Base-by-base conservation (phyloP, 2,888 invertebrate genomes). In the Diloba caeruleocephala region DNA sequence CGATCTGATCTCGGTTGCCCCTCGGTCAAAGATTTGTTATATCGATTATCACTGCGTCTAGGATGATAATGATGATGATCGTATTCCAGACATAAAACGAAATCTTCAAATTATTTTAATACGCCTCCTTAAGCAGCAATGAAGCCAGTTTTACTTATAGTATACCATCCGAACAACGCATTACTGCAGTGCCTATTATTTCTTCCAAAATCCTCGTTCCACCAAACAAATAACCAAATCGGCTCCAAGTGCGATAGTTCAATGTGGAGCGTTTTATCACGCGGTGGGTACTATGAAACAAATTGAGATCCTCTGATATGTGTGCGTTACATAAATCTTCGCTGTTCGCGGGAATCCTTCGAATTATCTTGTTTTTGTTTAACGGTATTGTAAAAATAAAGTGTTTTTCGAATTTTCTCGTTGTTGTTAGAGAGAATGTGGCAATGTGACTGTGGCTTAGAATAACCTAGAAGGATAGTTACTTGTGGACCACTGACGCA, bases 241-340 rank as follows among this genome's bases (percentile, higher is more conserved):
- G 72, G 65, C 21, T 58, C 49, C 42, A 46, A 63, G 58, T 52
- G 63, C 50, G 62, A 72, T 71, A 73, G 71, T 73, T 72, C 71
- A 72, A 72, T 62, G 52, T 44, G 56, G 54, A 45, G 5, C 58
- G 54, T 64, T 69, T 69, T 69, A 74, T 74, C 73, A 69, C 69
- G 57, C 59, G 54, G 67, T 46, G 53, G 54, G 61, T 55, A 52
- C 42, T 56, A 55, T 56, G 44, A 65, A 68, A 76, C 75, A 77
- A 76, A 77, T 77, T 72, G 76, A 75, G 75, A 77, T 77, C 61
- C 56, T 15, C 67, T 73, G 82, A 82, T 82, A 81, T 76, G 81
- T 77, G 64, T 70, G 71, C 68, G 69, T 62, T 58, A 70, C 71
- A 82, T 83, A 81, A 82, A 83, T 81, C 79, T 76, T 74, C 56